phyloP scores from a whole-genome alignment of 2,113 vertebrate species.

The Apodemus sylvaticus region DNA sequence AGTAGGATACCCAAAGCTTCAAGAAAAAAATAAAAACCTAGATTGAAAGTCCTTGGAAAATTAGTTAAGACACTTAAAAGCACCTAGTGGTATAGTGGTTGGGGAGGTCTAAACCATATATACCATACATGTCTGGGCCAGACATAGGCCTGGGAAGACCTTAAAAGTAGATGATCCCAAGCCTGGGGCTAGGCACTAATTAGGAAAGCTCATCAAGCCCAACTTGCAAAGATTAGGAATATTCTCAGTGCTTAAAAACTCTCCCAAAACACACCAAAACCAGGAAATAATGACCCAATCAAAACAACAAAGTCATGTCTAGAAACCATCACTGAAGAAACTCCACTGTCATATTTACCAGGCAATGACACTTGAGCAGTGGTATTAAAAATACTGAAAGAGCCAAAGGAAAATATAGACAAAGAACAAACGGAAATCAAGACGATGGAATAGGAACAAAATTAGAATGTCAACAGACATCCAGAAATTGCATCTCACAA shows the following conservation, averaged over 20 bases:
- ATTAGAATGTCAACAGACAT: constrained; percentile 36
- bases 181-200: neutral
- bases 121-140: neutral
- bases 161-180: neutral
- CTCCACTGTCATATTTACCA: neutral
- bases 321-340: neutral
- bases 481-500: neutral
- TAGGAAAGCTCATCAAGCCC: neutral
- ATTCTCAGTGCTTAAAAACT: neutral
- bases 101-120: neutral
- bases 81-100: neutral
- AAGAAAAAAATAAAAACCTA: neutral
- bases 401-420: neutral
- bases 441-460: constrained; percentile 9
- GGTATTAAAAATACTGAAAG: neutral
- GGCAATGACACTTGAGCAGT: neutral
- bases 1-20: neutral
- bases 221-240: neutral
- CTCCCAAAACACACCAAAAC: neutral
- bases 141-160: neutral
- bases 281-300: neutral
- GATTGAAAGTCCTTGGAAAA: neutral
- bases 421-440: neutral
- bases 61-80: neutral
- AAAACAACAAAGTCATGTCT: neutral